These are phyloP conservation scores for Oceanodroma leucorhoa DNA, from an alignment of 2,797 vertebrate species.

Conservation along the genomic window DNA sequence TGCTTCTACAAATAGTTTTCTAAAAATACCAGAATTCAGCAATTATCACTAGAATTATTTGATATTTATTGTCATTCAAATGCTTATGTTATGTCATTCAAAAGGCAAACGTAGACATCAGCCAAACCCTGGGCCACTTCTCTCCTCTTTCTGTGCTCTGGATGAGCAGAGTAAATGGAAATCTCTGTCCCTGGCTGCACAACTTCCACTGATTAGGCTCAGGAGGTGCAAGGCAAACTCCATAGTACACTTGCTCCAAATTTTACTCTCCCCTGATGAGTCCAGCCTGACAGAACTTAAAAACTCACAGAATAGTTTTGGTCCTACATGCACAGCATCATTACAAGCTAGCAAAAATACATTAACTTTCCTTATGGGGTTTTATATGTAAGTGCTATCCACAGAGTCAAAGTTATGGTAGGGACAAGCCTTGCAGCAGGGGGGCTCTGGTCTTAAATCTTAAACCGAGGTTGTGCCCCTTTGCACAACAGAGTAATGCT, in stretches of 20 bases:
- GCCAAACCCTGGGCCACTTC: background rate
- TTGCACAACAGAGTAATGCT: background rate
- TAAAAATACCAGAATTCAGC: slow-evolving; percentile 23
- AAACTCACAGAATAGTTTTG: background rate
- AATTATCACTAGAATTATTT: slow-evolving; percentile 8
- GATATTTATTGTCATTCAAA: slow-evolving; percentile 13
- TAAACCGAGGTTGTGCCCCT: background rate
- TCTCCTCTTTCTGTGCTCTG: background rate
- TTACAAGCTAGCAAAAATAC: background rate
- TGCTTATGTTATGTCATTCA: background rate
- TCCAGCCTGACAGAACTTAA: background rate
- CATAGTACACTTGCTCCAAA: background rate
- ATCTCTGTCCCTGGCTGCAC: background rate
- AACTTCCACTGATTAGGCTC: background rate
- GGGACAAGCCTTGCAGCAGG: background rate
- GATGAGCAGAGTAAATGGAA: background rate
- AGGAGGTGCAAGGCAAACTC: background rate
- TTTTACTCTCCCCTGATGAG: background rate
- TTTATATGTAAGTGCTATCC: background rate
- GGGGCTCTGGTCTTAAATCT: slow-evolving; percentile 1
- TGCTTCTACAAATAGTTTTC: slow-evolving; percentile 36
- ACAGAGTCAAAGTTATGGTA: background rate
- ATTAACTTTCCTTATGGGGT: background rate
- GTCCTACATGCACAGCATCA: background rate
- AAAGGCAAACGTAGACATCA: background rate